Evolutionary conservation across 2,888 invertebrate species (phyloP), one percentile per base, ranked within the genome.

Genomic region (Micropterix aruncella): DNA sequence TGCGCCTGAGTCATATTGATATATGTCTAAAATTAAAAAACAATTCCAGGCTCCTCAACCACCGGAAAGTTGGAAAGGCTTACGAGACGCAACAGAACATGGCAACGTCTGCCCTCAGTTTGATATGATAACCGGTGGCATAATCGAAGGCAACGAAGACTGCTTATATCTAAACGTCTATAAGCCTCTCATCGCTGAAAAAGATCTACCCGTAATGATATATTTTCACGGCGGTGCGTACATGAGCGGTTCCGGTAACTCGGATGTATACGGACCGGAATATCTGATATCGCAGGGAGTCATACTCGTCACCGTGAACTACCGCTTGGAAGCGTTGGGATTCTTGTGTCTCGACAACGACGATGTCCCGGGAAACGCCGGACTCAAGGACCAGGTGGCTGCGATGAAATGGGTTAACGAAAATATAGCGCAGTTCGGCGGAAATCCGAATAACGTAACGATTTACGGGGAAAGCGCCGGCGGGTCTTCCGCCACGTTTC

Each of bases 391-490:
- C 44, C 65, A 65, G 53, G 60, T 62, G 1, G 51, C 57, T 14
- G 65, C 63, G 2, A 45, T 65, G 3, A 55, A 54, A 16, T 64
- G 64, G 64, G 49, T 65, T 1, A 59, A 60, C 44, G 53, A 58
- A 4, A 65, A 65, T 39, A 64, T 65, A 36, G 52, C 44, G 2
- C 48, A 55, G 9, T 65, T 65, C 46, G 65, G 65, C 5, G 65
- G 65, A 1, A 60, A 65, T 41, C 55, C 59, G 2, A 52, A 60
- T 3, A 61, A 63, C 47, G 55, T 66, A 17, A 66, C 67, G 1
- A 49, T 70, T 43, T 62, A 66, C 45, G 70, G 69, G 1, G 63
- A 66, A 47, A 66, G 67, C 49, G 62, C 68, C 3, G 71, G 71
- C 3, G 60, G 58, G 0, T 56, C 56, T 1, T 58, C 63, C 7